Conservation (phyloP, 2,888 invertebrate genomes). For the Brachyptera putata region DNA sequence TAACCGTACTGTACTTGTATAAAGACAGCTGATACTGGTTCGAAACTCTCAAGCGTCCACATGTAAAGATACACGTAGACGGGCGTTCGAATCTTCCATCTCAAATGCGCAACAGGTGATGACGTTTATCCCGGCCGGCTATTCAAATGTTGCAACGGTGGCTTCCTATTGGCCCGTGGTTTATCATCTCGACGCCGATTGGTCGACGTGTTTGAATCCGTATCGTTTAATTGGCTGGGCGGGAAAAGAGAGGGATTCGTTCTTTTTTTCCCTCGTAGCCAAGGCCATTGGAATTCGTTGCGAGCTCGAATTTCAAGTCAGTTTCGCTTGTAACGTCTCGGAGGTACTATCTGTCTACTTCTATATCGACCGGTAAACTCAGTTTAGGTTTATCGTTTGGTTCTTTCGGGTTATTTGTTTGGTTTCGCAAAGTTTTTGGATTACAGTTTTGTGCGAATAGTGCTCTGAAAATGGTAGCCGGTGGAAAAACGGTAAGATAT, state of each 20-base stretch:
- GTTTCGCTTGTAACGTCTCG: not conserved
- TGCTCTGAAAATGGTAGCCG: conserved; percentile 40
- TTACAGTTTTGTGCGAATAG: not conserved
- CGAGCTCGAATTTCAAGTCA: not conserved
- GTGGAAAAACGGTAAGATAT: conserved; percentile 42
- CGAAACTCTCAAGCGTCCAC: too few relatives aligned
- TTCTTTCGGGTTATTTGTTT: too few relatives aligned
- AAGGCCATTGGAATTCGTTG: not conserved
- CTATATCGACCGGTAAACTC: not conserved
- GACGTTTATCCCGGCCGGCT: too few relatives aligned
- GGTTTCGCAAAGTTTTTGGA: not conserved
- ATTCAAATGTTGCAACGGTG: too few relatives aligned
- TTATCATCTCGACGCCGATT: conserved; percentile 36
- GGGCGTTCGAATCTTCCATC: too few relatives aligned
- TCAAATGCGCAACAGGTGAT: too few relatives aligned
- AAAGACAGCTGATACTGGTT: too few relatives aligned
- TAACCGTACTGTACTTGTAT: too few relatives aligned
- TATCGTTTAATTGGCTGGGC: conserved; percentile 23
- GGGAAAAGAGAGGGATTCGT: too few relatives aligned
- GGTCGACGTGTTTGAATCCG: conserved; percentile 36
- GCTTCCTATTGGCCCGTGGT: conserved; percentile 11
- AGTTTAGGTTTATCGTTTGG: too few relatives aligned
- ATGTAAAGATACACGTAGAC: too few relatives aligned
- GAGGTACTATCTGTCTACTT: too few relatives aligned
- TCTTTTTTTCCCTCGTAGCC: not conserved